Evolutionary conservation across 2,797 vertebrate species (phyloP), one percentile per base, ranked within the genome.

Genomic region (Coluber constrictor): DNA sequence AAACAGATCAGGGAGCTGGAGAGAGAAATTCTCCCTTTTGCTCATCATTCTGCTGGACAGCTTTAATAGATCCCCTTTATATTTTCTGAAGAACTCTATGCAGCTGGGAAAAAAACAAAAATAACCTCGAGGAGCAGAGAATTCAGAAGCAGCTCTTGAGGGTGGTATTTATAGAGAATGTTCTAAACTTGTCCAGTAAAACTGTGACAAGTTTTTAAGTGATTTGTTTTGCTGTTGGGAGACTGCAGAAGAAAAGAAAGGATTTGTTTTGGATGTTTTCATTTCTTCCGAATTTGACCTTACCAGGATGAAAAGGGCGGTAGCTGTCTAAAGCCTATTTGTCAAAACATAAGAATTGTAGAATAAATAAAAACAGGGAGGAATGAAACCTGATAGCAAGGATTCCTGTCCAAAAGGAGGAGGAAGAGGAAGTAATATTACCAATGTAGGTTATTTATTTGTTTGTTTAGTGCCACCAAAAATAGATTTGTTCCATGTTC

Each of bases 41-140:
- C 89, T 27, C 51, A 88, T 92, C 8, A 89, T 88, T 92, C 29
- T 15, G 91, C 54, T 8, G 23, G 56, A 86, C 54, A 61, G 91
- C 60, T 86, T 88, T 70, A 56, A 55, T 56, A 93, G 55, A 92
- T 86, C n/a, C 54, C 11, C 88, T 25, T 32, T 91, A 32, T 43
- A 54, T 18, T 92, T 92, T 63, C 37, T 86, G 89, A 59, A 51
- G 29, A 95, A 96, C 91, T 29, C 95, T 4, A 18, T 3, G 23
- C 18, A 93, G 1, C 43, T 15, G 37, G 18, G 37, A 25, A 88
- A 83, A 51, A 43, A 91, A 83, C 29, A 66, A 61, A n/a, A 43
- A 43, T 2, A 57, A 6, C 8, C 43, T 0, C 20, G 25, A 1
- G 3, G 10, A 29, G 92, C 63, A 92, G 54, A 94, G 51, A 23